Evolutionary conservation across 2,888 invertebrate species (phyloP).

Genomic region (Poecilus cupreus): DNA sequence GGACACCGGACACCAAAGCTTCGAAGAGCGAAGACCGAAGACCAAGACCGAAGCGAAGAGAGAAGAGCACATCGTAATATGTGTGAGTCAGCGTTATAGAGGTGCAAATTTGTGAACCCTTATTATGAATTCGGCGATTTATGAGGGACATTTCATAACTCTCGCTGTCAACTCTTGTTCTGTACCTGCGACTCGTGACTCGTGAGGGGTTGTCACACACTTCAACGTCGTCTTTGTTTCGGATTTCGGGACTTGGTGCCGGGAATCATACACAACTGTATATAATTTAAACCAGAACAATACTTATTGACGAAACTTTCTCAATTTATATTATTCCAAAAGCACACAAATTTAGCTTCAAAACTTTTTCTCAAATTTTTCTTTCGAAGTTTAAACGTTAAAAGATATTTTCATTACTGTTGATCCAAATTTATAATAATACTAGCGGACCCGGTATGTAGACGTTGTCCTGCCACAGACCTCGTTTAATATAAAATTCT

Average conservation of each 20-base stretch:
- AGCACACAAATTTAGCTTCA: too few relatives aligned
- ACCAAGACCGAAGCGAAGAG: neutral
- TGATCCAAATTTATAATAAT: too few relatives aligned
- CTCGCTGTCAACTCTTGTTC: constrained; percentile 49
- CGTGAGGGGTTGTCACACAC: constrained; percentile 1
- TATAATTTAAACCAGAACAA: neutral
- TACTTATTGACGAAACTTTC: too few relatives aligned
- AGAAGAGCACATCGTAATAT: constrained; percentile 51
- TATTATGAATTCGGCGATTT: constrained; percentile 59
- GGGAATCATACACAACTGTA: constrained; percentile 5
- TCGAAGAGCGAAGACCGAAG: neutral
- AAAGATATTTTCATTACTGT: too few relatives aligned
- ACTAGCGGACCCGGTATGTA: too few relatives aligned
- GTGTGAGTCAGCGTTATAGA: constrained; percentile 57
- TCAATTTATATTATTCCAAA: too few relatives aligned
- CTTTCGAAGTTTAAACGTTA: too few relatives aligned
- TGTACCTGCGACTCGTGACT: constrained; percentile 33
- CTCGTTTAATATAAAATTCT: too few relatives aligned
- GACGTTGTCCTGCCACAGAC: too few relatives aligned
- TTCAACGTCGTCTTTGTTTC: constrained; percentile 11
- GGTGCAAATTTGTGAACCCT: constrained; percentile 58
- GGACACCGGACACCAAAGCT: neutral
- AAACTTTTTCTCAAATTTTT: too few relatives aligned
- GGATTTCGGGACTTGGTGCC: neutral
- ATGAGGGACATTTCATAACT: constrained; percentile 56